A percentile compares a stretch with the other conserved stretches of the same genome.
phyloP scores from a whole-genome alignment of 2,888 invertebrate genomes.

The Tipula confusa region DNA sequence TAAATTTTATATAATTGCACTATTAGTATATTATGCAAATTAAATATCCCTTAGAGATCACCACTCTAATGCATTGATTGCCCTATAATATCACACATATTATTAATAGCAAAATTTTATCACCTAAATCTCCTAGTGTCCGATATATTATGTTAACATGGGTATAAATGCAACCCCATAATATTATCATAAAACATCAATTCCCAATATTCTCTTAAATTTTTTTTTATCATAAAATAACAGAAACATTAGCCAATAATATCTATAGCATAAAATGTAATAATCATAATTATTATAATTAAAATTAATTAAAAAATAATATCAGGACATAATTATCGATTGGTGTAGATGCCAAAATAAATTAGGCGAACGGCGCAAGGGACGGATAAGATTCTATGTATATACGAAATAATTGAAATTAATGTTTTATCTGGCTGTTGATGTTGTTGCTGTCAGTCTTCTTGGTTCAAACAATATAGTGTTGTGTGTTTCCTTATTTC shows the following conservation, averaged over 20 bases:
- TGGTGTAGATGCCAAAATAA: background rate
- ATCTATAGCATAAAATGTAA: constrained; percentile 4
- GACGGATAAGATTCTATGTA: background rate
- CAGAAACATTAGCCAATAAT: background rate
- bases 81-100: too few relatives aligned
- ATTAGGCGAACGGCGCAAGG: background rate
- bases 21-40: too few relatives aligned
- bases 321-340: background rate
- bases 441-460: background rate
- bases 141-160: too few relatives aligned
- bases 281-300: constrained; percentile 7
- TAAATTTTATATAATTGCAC: too few relatives aligned
- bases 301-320: constrained; percentile 9
- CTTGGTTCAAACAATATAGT: background rate
- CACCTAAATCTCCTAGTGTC: too few relatives aligned
- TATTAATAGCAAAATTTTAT: too few relatives aligned
- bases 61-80: too few relatives aligned
- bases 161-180: background rate
- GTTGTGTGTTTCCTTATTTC: background rate
- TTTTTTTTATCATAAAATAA: background rate
- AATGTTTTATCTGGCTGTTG: background rate
- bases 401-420: background rate
- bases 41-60: too few relatives aligned
- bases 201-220: background rate
- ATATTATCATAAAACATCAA: background rate